Conservation (phyloP, 2,888 invertebrate genomes). For the Camptogramma bilineatum region DNA sequence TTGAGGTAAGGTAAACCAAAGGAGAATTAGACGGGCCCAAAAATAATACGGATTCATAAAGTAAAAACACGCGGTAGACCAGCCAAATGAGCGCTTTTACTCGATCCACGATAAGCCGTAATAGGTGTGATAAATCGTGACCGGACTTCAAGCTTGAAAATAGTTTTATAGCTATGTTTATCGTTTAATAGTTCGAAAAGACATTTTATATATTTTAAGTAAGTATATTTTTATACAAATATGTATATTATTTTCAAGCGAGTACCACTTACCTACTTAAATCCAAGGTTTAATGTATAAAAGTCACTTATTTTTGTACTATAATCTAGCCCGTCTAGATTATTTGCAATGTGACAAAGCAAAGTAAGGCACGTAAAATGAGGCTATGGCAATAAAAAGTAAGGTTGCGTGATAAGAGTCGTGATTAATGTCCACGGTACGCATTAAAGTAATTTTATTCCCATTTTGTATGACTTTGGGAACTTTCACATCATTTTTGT, state of each 20-base stretch:
- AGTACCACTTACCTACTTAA: neutral
- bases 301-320: neutral
- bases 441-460: constrained; percentile 64
- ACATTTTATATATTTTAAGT: neutral
- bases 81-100: neutral
- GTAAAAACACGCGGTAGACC: neutral
- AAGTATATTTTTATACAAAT: too few relatives aligned
- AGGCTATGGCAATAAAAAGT: constrained; percentile 40
- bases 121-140: constrained; percentile 3
- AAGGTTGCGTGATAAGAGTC: constrained; percentile 45
- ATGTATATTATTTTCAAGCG: neutral
- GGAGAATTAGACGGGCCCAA: neutral
- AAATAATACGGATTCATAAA: neutral
- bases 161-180: neutral
- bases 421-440: constrained; percentile 59
- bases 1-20: too few relatives aligned
- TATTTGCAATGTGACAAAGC: constrained; percentile 35
- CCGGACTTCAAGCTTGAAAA: neutral
- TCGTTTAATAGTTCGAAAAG: neutral
- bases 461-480: constrained; percentile 54
- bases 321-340: constrained; percentile 22
- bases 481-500: constrained; percentile 46
- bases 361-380: constrained; percentile 37
- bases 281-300: neutral
- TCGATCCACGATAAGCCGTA: constrained; percentile 12